phyloP scores from a whole-genome alignment of 2,888 invertebrate species.

The Synanthedon vespiformis region DNA sequence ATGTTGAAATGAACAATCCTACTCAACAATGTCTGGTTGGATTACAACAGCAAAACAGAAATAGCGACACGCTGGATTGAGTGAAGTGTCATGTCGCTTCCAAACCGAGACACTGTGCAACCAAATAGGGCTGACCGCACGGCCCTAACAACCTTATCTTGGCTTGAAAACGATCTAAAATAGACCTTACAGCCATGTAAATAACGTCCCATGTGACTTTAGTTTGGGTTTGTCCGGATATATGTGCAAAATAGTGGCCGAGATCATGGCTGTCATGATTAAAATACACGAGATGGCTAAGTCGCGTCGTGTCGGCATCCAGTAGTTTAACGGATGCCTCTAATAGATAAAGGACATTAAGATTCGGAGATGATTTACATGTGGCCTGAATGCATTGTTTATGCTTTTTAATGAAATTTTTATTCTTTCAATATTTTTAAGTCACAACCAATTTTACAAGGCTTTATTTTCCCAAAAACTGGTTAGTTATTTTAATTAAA shows the following conservation, averaged over 20 bases:
- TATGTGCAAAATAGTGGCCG: conserved; percentile 30
- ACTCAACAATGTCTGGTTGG: conserved; percentile 19
- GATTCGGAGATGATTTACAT: conserved; percentile 23
- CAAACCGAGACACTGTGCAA: conserved; percentile 29
- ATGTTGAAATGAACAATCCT: conserved; percentile 2
- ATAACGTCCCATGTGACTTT: background rate
- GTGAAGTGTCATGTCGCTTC: conserved; percentile 38
- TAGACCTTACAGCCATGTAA: too few species aligned
- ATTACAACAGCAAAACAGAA: conserved; percentile 14
- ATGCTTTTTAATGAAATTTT: too few species aligned
- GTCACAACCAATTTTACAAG: too few species aligned
- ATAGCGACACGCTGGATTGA: conserved; percentile 35
- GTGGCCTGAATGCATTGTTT: too few species aligned
- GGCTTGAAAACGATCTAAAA: background rate
- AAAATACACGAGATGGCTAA: conserved; percentile 14
- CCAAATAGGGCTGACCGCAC: conserved; percentile 36
- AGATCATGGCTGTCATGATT: conserved; percentile 35
- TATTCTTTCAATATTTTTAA: too few species aligned
- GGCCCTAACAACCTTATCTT: conserved; percentile 5
- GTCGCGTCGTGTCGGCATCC: conserved; percentile 36
- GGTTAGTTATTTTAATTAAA: too few species aligned
- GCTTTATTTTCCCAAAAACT: too few species aligned
- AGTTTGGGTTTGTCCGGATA: background rate
- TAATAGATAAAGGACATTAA: conserved; percentile 40
- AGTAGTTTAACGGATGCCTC: conserved; percentile 39